phyloP scores from a whole-genome alignment of 1,140 invertebrate species.

The Cydia strobilella region DNA sequence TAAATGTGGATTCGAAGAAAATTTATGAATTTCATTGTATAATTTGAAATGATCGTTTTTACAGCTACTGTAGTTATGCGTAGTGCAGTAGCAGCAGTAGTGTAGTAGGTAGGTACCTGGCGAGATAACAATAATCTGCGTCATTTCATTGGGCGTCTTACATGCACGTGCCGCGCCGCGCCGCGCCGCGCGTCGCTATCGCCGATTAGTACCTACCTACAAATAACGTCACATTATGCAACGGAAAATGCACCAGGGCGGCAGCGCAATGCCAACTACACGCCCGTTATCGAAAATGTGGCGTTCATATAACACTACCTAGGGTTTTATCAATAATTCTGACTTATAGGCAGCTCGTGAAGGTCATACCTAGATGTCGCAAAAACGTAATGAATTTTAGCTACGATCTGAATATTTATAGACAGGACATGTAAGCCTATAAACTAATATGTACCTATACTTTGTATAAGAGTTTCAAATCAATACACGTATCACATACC shows the following conservation, averaged over 20 bases:
- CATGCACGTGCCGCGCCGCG: conserved; percentile 51
- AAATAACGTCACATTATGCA: conserved; percentile 53
- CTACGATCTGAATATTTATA: no score
- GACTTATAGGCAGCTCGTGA: not conserved
- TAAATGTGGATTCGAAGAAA: no score
- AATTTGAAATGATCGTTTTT: not conserved
- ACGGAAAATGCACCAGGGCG: conserved; percentile 37
- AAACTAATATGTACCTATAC: no score
- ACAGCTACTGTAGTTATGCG: not conserved
- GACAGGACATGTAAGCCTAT: no score
- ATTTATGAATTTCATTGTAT: no score
- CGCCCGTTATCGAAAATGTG: not conserved
- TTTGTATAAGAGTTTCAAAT: no score
- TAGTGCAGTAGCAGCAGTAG: not conserved
- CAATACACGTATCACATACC: not conserved
- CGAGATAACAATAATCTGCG: conserved; percentile 1
- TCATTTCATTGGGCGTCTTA: conserved; percentile 36
- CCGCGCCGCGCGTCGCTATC: conserved; percentile 41
- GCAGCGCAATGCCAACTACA: not conserved
- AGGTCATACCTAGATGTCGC: not conserved
- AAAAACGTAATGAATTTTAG: no score
- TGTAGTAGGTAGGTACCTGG: not conserved
- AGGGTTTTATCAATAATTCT: not conserved
- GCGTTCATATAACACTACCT: not conserved
- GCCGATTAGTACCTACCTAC: conserved; percentile 36